These are phyloP conservation scores for Corythaixoides concolor DNA, from an alignment of 2,113 vertebrate genomes.

Conservation along the genomic window DNA sequence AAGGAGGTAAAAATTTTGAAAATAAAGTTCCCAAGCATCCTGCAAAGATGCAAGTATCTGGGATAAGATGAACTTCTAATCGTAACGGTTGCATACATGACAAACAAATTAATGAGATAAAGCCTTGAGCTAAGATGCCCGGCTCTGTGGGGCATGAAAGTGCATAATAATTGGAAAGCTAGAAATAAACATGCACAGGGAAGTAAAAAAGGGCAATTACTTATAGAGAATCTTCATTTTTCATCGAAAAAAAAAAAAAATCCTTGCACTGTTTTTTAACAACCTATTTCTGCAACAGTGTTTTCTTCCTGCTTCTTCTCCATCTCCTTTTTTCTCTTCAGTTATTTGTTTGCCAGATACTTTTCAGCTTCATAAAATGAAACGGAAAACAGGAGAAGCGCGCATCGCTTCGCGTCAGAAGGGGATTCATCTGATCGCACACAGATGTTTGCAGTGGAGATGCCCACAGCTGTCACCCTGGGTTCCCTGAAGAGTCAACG, in stretches of 20 bases:
- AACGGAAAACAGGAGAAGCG: neutral
- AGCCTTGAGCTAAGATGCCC: neutral
- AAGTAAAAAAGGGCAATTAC: neutral
- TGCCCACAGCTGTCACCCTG: neutral
- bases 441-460: neutral
- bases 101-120: conserved; percentile 16
- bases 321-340: neutral
- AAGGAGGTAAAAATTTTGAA: neutral
- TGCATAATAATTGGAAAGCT: neutral
- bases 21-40: neutral
- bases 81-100: neutral
- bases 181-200: neutral
- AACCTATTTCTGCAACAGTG: neutral
- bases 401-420: neutral
- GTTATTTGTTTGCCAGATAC: neutral
- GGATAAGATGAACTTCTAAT: neutral
- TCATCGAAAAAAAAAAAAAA: neutral
- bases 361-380: neutral
- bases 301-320: neutral
- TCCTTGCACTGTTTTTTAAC: neutral
- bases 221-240: neutral
- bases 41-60: neutral
- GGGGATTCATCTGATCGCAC: neutral
- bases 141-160: neutral
- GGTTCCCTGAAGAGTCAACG: neutral